These are phyloP conservation scores for Apteryx owenii DNA, from an alignment of 2,113 vertebrate species.

Conservation along the genomic window DNA sequence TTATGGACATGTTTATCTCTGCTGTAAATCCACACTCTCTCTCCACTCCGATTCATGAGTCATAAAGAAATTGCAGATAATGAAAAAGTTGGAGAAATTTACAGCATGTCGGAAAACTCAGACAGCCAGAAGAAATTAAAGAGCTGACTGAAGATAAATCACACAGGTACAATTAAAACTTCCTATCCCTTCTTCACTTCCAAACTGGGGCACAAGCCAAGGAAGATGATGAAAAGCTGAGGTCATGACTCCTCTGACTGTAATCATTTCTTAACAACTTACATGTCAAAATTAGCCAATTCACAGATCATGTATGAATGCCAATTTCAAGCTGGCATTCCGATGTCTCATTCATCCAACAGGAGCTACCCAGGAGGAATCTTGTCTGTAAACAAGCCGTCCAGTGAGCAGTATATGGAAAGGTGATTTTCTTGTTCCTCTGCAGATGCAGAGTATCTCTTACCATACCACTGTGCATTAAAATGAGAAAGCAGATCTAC, in stretches of 20 bases:
- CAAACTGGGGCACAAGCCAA: slow-evolving; percentile 80
- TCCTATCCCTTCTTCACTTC: slow-evolving; percentile 81
- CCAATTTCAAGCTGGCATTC: slow-evolving; percentile 55
- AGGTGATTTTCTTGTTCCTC: slow-evolving; percentile 36
- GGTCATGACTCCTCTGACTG: slow-evolving; percentile 77
- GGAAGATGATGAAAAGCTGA: slow-evolving; percentile 81
- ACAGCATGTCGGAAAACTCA: slow-evolving; percentile 91
- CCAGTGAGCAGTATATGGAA: slow-evolving; percentile 40
- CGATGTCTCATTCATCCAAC: slow-evolving; percentile 17
- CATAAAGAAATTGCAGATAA: slow-evolving; percentile 95
- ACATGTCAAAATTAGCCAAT: slow-evolving; percentile 81
- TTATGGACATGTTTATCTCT: slow-evolving; percentile 92
- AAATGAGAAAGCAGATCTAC: slow-evolving; percentile 73
- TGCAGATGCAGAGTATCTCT: slow-evolving; percentile 60
- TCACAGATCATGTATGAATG: slow-evolving; percentile 53
- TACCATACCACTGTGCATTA: slow-evolving; percentile 36
- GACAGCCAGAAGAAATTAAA: slow-evolving; percentile 89
- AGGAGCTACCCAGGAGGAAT: slow-evolving; percentile 37
- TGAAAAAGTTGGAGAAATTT: slow-evolving; percentile 99
- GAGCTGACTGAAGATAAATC: slow-evolving; percentile 87
- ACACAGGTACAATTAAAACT: slow-evolving; percentile 86
- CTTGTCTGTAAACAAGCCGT: slow-evolving; percentile 66
- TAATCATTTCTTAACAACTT: slow-evolving; percentile 80
- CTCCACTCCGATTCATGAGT: slow-evolving; percentile 90
- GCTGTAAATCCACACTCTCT: slow-evolving; percentile 94